Percentiles rank a stretch among this genome's conserved stretches.
Evolutionary conservation across 1,140 invertebrate genomes (phyloP).

Genomic region (Lordiphosa mommai): DNA sequence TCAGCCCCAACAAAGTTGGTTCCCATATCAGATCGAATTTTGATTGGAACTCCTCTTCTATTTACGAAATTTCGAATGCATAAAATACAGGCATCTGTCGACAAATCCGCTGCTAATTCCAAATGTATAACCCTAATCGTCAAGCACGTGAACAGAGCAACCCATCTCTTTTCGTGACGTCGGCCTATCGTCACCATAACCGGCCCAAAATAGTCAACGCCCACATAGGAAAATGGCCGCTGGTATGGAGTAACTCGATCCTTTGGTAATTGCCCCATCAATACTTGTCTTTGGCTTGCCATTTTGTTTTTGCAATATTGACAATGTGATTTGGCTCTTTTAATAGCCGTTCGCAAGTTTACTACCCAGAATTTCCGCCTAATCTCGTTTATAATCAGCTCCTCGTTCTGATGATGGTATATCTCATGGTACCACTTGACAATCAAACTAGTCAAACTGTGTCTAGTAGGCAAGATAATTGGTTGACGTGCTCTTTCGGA

Average conservation of each 20-base stretch:
- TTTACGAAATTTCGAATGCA: slow-evolving; percentile 14
- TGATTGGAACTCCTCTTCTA: slow-evolving; percentile 11
- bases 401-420: too few relatives aligned
- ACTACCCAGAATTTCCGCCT: too few relatives aligned
- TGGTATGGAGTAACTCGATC: neutral
- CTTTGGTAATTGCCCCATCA: too few relatives aligned
- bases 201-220: neutral
- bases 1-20: slow-evolving; percentile 22
- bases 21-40: slow-evolving; percentile 9
- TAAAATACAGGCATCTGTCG: slow-evolving; percentile 15
- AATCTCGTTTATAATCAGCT: too few relatives aligned
- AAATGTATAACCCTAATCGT: slow-evolving; percentile 20
- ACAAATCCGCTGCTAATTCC: slow-evolving; percentile 12
- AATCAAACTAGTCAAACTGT: too few relatives aligned
- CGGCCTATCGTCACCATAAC: neutral
- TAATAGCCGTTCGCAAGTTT: too few relatives aligned
- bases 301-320: too few relatives aligned
- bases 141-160: slow-evolving; percentile 9
- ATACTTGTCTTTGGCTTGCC: too few relatives aligned
- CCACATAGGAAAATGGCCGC: neutral
- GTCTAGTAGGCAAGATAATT: too few relatives aligned
- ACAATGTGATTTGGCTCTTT: too few relatives aligned
- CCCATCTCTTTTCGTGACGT: slow-evolving; percentile 3
- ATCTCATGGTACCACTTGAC: too few relatives aligned
- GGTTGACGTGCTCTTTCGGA: too few relatives aligned